phyloP scores from a whole-genome alignment of 2,888 invertebrate species.

The Eilema sororculum region DNA sequence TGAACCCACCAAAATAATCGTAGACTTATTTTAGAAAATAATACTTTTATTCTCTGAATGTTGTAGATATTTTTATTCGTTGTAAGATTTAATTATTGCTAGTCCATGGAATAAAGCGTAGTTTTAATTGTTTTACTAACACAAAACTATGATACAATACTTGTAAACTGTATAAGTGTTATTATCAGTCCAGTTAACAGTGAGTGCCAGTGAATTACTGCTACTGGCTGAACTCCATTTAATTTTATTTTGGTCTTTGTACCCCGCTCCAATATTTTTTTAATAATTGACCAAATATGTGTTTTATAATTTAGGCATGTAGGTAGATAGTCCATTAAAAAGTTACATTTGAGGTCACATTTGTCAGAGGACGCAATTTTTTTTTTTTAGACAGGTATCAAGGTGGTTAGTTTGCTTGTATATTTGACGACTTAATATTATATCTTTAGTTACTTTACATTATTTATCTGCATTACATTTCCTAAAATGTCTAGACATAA shows the following conservation, averaged over 20 bases:
- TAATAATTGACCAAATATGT: background rate
- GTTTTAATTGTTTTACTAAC: slow-evolving; percentile 3
- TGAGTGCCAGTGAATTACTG: background rate
- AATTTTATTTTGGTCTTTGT: background rate
- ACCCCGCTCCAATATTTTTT: background rate
- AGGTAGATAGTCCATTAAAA: background rate
- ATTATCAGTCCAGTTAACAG: background rate
- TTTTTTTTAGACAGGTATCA: no score
- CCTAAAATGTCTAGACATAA: no score
- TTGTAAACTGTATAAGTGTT: background rate
- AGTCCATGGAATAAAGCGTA: slow-evolving; percentile 2
- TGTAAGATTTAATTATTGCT: background rate
- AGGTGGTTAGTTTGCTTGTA: no score
- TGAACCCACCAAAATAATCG: slow-evolving; percentile 2
- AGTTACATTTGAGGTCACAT: no score
- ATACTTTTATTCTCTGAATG: background rate
- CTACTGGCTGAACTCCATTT: background rate
- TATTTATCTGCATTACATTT: no score
- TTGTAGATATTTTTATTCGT: background rate
- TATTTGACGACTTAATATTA: no score
- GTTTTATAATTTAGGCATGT: background rate
- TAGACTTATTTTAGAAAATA: slow-evolving; percentile 3
- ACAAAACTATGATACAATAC: background rate
- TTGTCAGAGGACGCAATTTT: no score
- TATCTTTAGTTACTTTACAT: no score